Evolutionary conservation across 2,888 invertebrate species (phyloP).

Genomic region (Drosophila anomalata): DNA sequence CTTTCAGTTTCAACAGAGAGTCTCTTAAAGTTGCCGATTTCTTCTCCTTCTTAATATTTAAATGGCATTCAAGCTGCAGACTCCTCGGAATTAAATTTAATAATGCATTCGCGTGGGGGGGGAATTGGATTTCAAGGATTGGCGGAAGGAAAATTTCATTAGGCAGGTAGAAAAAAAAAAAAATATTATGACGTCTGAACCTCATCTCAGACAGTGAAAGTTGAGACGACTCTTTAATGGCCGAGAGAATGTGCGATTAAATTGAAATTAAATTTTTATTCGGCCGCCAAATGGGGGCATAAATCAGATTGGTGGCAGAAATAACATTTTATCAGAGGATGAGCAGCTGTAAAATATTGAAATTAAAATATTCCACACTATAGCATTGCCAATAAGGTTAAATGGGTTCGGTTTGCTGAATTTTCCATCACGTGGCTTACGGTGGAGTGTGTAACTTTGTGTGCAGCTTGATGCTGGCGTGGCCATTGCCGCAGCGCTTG

Average conservation of each 20-base stretch:
- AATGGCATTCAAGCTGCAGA: slow-evolving; percentile 56
- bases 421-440: slow-evolving; percentile 58
- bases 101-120: slow-evolving; percentile 64
- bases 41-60: slow-evolving; percentile 69
- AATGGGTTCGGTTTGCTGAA: slow-evolving; percentile 17
- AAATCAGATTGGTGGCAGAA: background rate
- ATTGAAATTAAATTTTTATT: slow-evolving; percentile 4
- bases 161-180: slow-evolving; percentile 10
- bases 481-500: slow-evolving; percentile 72
- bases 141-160: slow-evolving; percentile 36
- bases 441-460: slow-evolving; percentile 21
- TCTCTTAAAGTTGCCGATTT: slow-evolving; percentile 46
- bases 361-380: background rate
- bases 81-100: slow-evolving; percentile 70
- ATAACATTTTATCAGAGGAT: background rate
- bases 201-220: background rate
- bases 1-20: background rate
- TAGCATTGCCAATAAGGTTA: slow-evolving; percentile 9
- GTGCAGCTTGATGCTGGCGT: slow-evolving; percentile 16
- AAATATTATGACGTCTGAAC: background rate
- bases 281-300: background rate
- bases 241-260: background rate
- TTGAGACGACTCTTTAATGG: background rate
- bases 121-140: slow-evolving; percentile 6
- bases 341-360: background rate